phyloP scores from a whole-genome alignment of 30 jellyfish, hydroid and myxozoan genomes.

The Aurelia sp. region DNA sequence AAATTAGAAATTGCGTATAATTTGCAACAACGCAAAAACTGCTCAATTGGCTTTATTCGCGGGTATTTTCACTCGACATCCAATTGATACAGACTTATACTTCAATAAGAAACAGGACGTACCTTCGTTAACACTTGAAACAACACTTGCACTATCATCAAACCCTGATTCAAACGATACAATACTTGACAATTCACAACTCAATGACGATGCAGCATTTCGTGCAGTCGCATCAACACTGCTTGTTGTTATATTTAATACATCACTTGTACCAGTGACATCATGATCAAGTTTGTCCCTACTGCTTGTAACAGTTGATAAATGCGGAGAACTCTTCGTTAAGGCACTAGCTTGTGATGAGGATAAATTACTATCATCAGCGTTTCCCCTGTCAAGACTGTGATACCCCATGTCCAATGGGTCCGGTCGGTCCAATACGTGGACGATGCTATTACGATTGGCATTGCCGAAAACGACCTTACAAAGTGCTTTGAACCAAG shows the following conservation, averaged over 20 bases:
- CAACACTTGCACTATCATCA: conserved; percentile 96
- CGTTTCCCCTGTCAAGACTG: conserved; percentile 90
- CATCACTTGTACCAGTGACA: conserved; percentile 43
- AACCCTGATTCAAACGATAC: conserved; percentile 98
- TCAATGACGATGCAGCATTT: conserved; percentile 72
- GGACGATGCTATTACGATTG: conserved; percentile 91
- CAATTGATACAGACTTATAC: too few species aligned
- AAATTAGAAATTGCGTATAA: too few species aligned
- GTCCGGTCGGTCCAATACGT: conserved; percentile 83
- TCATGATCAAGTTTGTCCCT: conserved; percentile 39
- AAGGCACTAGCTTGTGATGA: conserved; percentile 20
- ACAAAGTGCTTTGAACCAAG: conserved; percentile 95
- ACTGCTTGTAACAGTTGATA: conserved; percentile 59
- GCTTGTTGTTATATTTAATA: conserved; percentile 36
- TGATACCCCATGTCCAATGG: conserved; percentile 93
- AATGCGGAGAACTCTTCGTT: conserved; percentile 62
- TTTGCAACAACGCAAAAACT: too few species aligned
- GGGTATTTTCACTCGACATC: too few species aligned
- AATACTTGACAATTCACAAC: conserved; percentile 92
- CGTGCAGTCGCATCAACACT: conserved; percentile 47
- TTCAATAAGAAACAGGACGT: not conserved
- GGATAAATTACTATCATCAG: conserved; percentile 40
- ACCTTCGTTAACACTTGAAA: conserved; percentile 95
- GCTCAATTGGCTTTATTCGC: too few species aligned
- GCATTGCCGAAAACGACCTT: conserved; percentile 96